Evolutionary conservation across 2,113 vertebrate genomes (phyloP), one percentile per base, ranked within the genome.

Genomic region (Trinectes maculatus): DNA sequence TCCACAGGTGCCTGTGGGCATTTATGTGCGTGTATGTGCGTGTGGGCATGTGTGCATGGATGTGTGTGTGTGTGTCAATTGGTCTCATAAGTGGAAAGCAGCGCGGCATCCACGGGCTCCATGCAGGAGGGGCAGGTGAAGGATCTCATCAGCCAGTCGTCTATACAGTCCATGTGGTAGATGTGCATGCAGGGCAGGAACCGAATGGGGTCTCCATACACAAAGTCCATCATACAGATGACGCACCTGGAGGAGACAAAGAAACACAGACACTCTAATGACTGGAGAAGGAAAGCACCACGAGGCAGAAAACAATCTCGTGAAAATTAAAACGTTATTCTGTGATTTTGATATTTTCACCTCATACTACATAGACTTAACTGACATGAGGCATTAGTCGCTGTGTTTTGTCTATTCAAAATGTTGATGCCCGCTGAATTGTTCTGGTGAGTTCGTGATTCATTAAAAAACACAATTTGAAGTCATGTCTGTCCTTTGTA

Each of bases 201-300:
- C 92, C 97, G 94, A 90, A 99, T 97, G 39, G 97, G 96, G 89
- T 99, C 98, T 69, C 98, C 96, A 3, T 96, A 98, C 82, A 96
- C 95, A 95, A 99, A 99, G 95, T 99, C 98, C 96, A 98, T 96
- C 98, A 99, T 99, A 89, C 98, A 99, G 94, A 99, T 99, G 86
- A 99, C 97, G 69, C 98, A 99, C 90, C 98, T 99, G 86, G 28
- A 51, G 9, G 29, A 25, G 51, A 0, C 13, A 36, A 3, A 40
- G 8, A 37, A 10, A 18, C 52, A 75, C 26, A 61, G 6, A 62
- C 21, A 40, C 10, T 59, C 21, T 13, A 19, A 10, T 25, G 47
- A 49, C 3, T 28, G 10, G 12, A 21, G 34, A 28, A 10, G 4
- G 8, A 53, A 39, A 33, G 24, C 31, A 3, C 1, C 4, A 21